These are phyloP conservation scores for Hyles vespertilio DNA, from an alignment of 1,140 invertebrate genomes.

Conservation along the genomic window DNA sequence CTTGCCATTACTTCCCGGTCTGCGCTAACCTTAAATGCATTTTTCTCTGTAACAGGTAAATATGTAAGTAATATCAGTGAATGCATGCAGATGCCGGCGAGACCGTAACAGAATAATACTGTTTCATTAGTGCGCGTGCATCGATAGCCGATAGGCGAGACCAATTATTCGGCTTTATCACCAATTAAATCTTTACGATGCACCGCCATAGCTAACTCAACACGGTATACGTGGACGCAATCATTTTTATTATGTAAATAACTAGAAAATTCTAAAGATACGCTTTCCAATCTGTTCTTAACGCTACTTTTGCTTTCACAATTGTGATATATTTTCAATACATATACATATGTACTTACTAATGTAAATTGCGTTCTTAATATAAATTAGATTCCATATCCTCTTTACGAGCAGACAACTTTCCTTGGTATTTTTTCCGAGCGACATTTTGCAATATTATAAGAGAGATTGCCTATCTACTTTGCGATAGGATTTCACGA, in stretches of 20 bases:
- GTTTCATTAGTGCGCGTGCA: slow-evolving; percentile 48
- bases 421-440: too few relatives aligned
- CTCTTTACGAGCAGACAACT: too few relatives aligned
- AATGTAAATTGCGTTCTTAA: too few relatives aligned
- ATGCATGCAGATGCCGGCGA: slow-evolving; percentile 15
- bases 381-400: too few relatives aligned
- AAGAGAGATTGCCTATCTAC: too few relatives aligned
- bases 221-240: slow-evolving; percentile 1
- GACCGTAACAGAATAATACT: slow-evolving; percentile 37
- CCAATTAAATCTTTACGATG: slow-evolving; percentile 69
- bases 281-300: background rate
- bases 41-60: background rate
- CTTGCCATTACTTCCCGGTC: too few relatives aligned
- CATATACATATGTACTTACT: too few relatives aligned
- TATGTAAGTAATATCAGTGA: slow-evolving; percentile 6
- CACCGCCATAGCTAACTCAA: slow-evolving; percentile 22
- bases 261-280: background rate
- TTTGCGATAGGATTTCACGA: too few relatives aligned
- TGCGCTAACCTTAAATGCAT: background rate
- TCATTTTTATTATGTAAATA: slow-evolving; percentile 6
- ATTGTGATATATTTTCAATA: background rate
- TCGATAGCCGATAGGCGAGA: slow-evolving; percentile 48
- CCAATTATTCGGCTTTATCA: slow-evolving; percentile 65
- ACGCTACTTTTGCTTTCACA: background rate
- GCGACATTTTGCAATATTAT: too few relatives aligned